phyloP scores from a whole-genome alignment of 2,113 vertebrate species.

The Zapornia atra region DNA sequence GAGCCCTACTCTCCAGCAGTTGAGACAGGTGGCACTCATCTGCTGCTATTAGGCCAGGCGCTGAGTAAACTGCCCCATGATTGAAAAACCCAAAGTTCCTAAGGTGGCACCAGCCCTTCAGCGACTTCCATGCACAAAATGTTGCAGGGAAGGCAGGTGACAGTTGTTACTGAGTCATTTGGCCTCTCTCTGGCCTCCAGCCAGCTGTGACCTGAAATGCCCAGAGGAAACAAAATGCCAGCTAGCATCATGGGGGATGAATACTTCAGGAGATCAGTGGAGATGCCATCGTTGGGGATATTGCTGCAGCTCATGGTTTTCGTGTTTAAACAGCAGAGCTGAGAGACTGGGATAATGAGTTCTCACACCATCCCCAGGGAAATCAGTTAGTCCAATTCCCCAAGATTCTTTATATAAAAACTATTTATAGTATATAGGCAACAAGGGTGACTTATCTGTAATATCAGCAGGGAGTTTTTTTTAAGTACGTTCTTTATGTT shows the following conservation, averaged over 20 bases:
- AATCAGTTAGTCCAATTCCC: conserved; percentile 2
- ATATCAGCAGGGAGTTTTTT: neutral
- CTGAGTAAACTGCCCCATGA: no score
- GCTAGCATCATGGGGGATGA: neutral
- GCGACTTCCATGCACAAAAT: neutral
- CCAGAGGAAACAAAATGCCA: neutral
- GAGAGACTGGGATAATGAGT: neutral
- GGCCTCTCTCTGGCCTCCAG: neutral
- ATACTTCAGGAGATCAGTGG: neutral
- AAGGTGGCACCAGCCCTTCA: no score
- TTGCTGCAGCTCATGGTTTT: neutral
- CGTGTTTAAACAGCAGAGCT: neutral
- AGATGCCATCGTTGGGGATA: neutral
- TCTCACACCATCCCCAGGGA: neutral
- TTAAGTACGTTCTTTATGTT: neutral
- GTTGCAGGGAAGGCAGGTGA: neutral
- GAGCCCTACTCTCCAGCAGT: no score
- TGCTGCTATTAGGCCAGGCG: no score
- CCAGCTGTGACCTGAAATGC: neutral
- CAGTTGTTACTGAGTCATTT: neutral
- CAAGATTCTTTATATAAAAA: neutral
- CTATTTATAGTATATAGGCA: no score
- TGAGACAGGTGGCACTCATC: no score
- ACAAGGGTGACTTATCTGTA: neutral
- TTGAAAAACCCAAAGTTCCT: no score